Percentiles rank a stretch among this genome's conserved stretches.
phyloP scores from a whole-genome alignment of 2,888 invertebrate species.

The Euzophera pinguis region DNA sequence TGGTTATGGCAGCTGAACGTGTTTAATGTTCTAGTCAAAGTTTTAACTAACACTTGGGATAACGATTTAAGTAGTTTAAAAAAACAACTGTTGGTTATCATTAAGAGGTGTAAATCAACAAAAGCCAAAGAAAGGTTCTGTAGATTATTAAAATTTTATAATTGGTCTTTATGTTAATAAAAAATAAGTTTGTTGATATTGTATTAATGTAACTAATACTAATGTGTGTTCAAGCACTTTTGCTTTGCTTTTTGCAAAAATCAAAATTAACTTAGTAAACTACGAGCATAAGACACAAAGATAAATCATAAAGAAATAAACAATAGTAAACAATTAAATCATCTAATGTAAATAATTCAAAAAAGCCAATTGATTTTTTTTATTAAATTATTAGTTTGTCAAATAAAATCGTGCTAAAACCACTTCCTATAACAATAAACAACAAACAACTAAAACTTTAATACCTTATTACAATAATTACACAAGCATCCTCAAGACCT shows the following conservation, averaged over 20 bases:
- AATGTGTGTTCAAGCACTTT: no score
- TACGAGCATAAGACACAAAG: no score
- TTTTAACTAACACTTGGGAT: constrained; percentile 2
- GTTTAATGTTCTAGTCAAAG: constrained; percentile 1
- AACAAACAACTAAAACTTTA: constrained; percentile 20
- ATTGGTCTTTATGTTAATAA: background rate
- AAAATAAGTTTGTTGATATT: no score
- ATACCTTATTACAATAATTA: constrained; percentile 26
- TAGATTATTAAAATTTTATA: background rate
- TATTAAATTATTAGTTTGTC: no score
- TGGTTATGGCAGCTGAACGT: constrained; percentile 5
- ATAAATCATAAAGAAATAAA: no score
- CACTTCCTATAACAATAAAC: background rate
- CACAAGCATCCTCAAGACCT: constrained; percentile 43
- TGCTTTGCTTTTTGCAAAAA: no score
- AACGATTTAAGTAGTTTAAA: background rate
- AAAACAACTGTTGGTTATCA: constrained; percentile 5
- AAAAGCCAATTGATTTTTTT: no score
- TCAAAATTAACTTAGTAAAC: no score
- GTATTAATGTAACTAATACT: no score
- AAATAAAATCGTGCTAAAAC: background rate
- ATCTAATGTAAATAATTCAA: no score
- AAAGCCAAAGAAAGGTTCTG: background rate
- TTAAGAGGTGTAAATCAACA: constrained; percentile 10
- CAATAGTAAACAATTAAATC: no score